These are phyloP conservation scores for Nasonia giraulti DNA, from an alignment of 1,140 invertebrate species.

Conservation along the genomic window DNA sequence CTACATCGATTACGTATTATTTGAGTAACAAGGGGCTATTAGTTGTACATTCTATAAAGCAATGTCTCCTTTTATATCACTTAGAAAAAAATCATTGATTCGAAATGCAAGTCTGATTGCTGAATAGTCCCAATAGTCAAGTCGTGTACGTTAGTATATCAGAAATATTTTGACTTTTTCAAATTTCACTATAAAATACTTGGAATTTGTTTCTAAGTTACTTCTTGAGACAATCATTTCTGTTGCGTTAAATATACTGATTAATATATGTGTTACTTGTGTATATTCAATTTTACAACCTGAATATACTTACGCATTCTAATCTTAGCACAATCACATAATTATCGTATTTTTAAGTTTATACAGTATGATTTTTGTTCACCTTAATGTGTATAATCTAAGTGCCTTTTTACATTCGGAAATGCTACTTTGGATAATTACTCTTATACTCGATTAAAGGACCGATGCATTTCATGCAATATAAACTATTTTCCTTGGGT, in stretches of 20 bases:
- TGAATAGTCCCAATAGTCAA: neutral
- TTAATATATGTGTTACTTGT: neutral
- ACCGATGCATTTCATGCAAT: constrained; percentile 58
- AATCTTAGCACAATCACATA: constrained; percentile 6
- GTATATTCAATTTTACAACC: constrained; percentile 13
- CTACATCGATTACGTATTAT: constrained; percentile 43
- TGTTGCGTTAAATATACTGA: constrained; percentile 10
- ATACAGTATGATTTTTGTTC: neutral
- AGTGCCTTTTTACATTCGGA: constrained; percentile 21
- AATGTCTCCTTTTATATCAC: neutral
- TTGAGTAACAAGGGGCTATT: constrained; percentile 23
- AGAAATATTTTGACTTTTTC: neutral
- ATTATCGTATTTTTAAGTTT: neutral
- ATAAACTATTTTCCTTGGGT: constrained; percentile 29
- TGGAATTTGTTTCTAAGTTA: constrained; percentile 15
- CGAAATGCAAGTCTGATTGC: neutral
- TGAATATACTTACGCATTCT: constrained; percentile 11
- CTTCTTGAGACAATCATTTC: neutral
- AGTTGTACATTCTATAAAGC: neutral
- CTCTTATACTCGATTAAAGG: constrained; percentile 12
- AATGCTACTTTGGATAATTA: constrained; percentile 15
- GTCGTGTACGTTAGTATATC: neutral
- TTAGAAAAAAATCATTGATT: constrained; percentile 14
- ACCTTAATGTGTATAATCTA: neutral
- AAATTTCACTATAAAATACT: constrained; percentile 23